Base-by-base conservation (phyloP, 2,888 invertebrate species). In the Eupithecia insigniata region DNA sequence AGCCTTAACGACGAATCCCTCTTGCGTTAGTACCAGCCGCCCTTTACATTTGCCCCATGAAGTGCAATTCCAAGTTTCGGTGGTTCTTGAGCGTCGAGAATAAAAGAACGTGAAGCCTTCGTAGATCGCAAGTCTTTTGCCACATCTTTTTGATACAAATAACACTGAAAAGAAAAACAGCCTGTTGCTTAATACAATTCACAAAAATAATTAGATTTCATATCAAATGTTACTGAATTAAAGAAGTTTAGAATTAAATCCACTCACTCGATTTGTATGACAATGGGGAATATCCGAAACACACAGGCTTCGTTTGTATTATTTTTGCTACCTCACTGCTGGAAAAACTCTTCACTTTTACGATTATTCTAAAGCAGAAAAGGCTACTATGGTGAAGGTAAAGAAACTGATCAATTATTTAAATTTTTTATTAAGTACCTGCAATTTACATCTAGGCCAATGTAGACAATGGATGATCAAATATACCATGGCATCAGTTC, bases 31-130 rank as follows among this genome's bases (percentile, higher is more conserved):
- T 4, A 55, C 55, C 12, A 55, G 12, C 26, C 55, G 55, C 12
- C 55, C 55, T 5, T 26, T 55, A 55, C 55, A 55, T 55, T 55
- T 55, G 26, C 55, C 55, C 55, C 55, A 55, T 55, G 22, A 26
- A 26, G 55, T 55, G 22, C 64, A 64, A n/a, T 64, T 34, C 64
- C 64, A 64, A 6, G 64, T 64, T 16, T 36, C 34, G 1, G 34
- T 26, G 5, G 55, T 26, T 36, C 16, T 64, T 14, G 64, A n/a
- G 5, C 36, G n/a, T 12, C 64, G 36, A 6, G 18, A n/a, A 16
- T 22, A 64, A 22, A 36, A 64, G 36, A 22, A 64, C n/a, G 64
- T 64, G 34, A 26, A 64, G 14, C 64, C 36, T 36, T 36, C 22
- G 16, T 64, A 39, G 34, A 64, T 64, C 16, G 34, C 34, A 34